Conservation (phyloP, 2,797 vertebrate genomes). For the Mus spretus region DNA sequence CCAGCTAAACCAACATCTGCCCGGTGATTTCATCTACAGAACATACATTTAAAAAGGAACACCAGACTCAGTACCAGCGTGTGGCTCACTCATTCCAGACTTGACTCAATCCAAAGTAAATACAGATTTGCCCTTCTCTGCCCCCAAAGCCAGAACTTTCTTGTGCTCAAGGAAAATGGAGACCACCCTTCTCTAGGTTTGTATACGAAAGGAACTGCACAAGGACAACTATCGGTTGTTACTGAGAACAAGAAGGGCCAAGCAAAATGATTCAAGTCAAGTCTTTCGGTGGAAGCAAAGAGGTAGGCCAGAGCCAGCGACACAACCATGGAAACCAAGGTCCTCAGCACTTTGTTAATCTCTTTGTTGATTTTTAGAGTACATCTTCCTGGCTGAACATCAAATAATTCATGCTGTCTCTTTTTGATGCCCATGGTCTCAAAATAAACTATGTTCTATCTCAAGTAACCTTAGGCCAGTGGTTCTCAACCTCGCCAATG, state of each 20-base stretch:
- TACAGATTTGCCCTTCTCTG: conserved; percentile 46
- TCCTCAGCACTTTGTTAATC: background rate
- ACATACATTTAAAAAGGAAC: conserved; percentile 57
- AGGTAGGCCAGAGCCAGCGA: background rate
- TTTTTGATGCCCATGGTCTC: background rate
- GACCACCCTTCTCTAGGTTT: background rate
- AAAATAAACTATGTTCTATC: background rate
- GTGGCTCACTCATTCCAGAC: background rate
- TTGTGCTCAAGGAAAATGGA: conserved; percentile 52
- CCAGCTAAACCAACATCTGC: conserved; percentile 68
- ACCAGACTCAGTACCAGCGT: background rate
- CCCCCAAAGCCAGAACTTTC: conserved; percentile 27
- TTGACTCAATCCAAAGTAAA: conserved; percentile 45
- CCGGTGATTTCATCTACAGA: conserved; percentile 55
- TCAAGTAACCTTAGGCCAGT: background rate
- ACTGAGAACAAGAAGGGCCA: conserved; percentile 70
- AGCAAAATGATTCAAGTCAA: background rate
- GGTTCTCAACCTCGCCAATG: background rate
- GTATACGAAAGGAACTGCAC: conserved; percentile 4
- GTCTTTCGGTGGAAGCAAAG: background rate
- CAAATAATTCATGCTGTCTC: background rate
- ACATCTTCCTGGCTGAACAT: background rate
- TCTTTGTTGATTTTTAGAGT: background rate
- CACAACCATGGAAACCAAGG: background rate
- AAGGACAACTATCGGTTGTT: conserved; percentile 43